These are phyloP conservation scores for Typhlichthys eigenmanni DNA, from an alignment of 2,797 vertebrate species.

Conservation along the genomic window DNA sequence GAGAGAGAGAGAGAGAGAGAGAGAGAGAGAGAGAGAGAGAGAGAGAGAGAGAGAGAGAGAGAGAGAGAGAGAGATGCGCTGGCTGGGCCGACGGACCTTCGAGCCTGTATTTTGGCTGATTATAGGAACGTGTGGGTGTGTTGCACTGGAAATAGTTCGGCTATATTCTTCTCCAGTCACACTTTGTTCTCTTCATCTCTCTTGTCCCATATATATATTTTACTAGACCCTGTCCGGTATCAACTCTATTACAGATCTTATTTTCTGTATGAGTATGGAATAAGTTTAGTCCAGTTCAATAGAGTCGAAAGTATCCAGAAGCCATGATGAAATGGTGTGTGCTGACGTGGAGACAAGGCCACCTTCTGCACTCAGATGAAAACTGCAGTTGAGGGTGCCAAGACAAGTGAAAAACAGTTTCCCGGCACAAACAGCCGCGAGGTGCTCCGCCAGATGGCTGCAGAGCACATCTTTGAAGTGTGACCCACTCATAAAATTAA, in stretches of 20 bases:
- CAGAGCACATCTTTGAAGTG: conserved; percentile 48
- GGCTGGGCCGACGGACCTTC: conserved; percentile 40
- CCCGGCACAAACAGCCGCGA: conserved; percentile 36
- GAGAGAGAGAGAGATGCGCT: too few species aligned
- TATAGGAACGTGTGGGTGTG: conserved; percentile 52
- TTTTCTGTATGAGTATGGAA: too few species aligned
- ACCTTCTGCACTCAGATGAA: conserved; percentile 26
- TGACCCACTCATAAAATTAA: conserved; percentile 22
- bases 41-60: too few species aligned
- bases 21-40: too few species aligned
- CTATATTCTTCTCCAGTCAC: conserved; percentile 36
- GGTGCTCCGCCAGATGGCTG: conserved; percentile 59
- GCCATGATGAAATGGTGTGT: neutral
- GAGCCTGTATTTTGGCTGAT: conserved; percentile 50
- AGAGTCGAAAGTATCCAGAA: neutral
- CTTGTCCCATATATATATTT: neutral
- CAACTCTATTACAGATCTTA: too few species aligned
- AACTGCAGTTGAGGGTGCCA: conserved; percentile 41
- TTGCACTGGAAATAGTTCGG: conserved; percentile 45
- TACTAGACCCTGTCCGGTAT: neutral
- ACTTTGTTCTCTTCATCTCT: conserved; percentile 8
- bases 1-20: too few species aligned
- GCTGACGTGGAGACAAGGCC: conserved; percentile 7
- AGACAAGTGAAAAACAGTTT: conserved; percentile 41
- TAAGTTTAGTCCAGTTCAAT: too few species aligned